A percentile compares a stretch with the other conserved stretches of the same genome.
phyloP scores from a whole-genome alignment of 2,888 invertebrate species.

The Pammene aurita region DNA sequence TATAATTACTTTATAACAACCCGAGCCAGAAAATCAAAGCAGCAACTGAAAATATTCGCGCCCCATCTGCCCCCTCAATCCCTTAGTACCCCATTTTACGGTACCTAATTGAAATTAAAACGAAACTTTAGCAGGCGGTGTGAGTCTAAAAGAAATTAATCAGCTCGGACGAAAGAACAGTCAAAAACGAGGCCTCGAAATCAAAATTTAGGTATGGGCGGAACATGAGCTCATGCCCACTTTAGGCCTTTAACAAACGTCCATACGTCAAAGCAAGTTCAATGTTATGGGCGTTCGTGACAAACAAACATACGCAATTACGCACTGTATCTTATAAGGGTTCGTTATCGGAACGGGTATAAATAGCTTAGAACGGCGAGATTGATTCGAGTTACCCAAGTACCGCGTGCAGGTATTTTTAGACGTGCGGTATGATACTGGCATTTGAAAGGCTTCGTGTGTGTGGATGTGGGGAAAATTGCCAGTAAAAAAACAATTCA shows the following conservation, averaged over 20 bases:
- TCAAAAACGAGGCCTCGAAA: too few species aligned
- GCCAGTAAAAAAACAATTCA: constrained; percentile 19
- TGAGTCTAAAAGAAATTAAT: too few species aligned
- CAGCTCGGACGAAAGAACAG: too few species aligned
- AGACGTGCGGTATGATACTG: constrained; percentile 32
- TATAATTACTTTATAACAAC: too few species aligned
- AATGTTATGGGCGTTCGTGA: constrained; percentile 3
- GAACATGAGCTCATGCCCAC: too few species aligned
- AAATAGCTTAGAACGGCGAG: constrained; percentile 16
- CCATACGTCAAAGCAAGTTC: not conserved
- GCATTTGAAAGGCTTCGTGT: constrained; percentile 36
- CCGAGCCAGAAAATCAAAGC: too few species aligned
- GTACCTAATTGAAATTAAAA: too few species aligned
- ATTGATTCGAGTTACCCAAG: constrained; percentile 36
- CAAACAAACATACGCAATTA: constrained; percentile 3
- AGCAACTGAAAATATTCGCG: too few species aligned
- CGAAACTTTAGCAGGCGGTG: too few species aligned
- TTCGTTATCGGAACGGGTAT: constrained; percentile 19
- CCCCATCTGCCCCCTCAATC: too few species aligned
- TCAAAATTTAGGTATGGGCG: too few species aligned
- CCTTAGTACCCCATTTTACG: too few species aligned
- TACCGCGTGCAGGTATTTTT: constrained; percentile 35
- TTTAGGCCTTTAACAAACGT: not conserved
- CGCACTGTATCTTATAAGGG: constrained; percentile 11
- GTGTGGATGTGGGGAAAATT: constrained; percentile 25